Evolutionary conservation across 2,797 vertebrate species (phyloP).

Genomic region (Emys orbicularis): DNA sequence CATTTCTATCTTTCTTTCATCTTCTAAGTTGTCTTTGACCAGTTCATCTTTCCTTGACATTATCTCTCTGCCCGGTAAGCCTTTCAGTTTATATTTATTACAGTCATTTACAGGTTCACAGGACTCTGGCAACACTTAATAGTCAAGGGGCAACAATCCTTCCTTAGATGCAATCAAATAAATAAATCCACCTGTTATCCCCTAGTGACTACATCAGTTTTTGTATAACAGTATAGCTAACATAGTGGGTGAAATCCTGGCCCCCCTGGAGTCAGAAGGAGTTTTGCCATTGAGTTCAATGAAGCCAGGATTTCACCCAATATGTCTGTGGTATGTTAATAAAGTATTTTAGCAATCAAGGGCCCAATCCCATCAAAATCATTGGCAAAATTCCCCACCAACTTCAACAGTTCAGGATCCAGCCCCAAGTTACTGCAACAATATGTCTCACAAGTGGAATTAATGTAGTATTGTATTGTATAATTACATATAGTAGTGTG

Average conservation of each 20-base stretch:
- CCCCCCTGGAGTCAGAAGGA: neutral
- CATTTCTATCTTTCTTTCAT: slow-evolving; percentile 58
- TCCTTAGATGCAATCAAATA: neutral
- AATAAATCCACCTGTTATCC: neutral
- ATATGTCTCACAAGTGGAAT: neutral
- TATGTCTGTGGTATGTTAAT: neutral
- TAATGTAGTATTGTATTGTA: neutral
- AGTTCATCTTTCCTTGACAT: slow-evolving; percentile 37
- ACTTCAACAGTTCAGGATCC: neutral
- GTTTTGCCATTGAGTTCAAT: neutral
- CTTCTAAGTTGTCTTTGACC: slow-evolving; percentile 34
- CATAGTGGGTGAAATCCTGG: neutral
- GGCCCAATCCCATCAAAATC: neutral
- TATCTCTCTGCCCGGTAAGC: neutral
- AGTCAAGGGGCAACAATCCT: neutral
- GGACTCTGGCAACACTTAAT: neutral
- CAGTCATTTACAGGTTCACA: slow-evolving; percentile 3
- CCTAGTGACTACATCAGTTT: neutral
- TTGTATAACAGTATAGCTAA: neutral
- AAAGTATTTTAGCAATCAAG: neutral
- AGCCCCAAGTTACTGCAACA: neutral
- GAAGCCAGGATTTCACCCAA: neutral
- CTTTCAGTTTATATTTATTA: neutral
- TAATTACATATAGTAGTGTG: neutral
- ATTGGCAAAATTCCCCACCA: neutral